Evolutionary conservation across 2,888 invertebrate genomes (phyloP), one percentile per base, ranked within the genome.

Genomic region (Eulithis prunata): DNA sequence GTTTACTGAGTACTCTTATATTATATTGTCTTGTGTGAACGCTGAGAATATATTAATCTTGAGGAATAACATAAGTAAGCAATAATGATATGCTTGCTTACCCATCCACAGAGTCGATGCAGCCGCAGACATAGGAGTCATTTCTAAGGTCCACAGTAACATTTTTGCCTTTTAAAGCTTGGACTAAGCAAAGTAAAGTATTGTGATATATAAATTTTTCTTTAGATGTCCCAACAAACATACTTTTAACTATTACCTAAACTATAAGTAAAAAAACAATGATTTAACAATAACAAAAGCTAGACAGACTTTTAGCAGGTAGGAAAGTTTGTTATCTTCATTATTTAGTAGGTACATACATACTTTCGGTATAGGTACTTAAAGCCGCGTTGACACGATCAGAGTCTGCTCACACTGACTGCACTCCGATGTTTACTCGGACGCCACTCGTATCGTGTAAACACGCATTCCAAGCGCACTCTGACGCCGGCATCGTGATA

Each of bases 111-210:
- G 90, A 82, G n/a, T 83, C 84, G 55, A 96, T 86, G 72, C 85
- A 85, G 52, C 96, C 96, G 78, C 94, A 94, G 45, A 96, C 90
- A 77, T 91, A 94, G 0, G 94, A 86, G 78, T 96, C 96, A 84
- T 96, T 95, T 73, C 95, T 88, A 54, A 96, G 87, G 85, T 96
- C 96, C 38, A 96, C 88, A 28, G 94, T 94, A 4, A 95, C 94
- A 75, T 94, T 94, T 74, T 93, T 86, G 8, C 94, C 94, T 85
- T 95, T 94, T 60, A 96, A 86, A 60, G 94, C 93, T 88, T 94
- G 95, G 45, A 95, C 89, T 73, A 96, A 86, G 77, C 95, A 93
- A n/a, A 95, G 78, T 71, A 96, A 84, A 65, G 93, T 95, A 76
- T 95, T 96, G 69, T 94, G 93, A 71, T 93, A 94, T 62, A 85